Percentiles rank a stretch among this genome's conserved stretches.
Conservation (phyloP, 2,797 vertebrate species). For the Stomatorhinus walkeri region DNA sequence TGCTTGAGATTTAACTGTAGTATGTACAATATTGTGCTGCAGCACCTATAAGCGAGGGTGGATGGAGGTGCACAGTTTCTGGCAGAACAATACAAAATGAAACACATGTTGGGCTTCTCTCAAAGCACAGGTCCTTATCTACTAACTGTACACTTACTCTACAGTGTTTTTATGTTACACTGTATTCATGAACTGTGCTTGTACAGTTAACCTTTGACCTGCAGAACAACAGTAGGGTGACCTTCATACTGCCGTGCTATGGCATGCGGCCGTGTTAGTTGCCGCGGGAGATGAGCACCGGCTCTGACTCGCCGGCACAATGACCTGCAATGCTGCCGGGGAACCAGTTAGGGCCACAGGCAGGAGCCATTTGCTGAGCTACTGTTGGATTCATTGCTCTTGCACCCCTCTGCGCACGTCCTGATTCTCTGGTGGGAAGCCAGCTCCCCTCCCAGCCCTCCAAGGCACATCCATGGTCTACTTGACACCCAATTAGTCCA, state of each 20-base stretch:
- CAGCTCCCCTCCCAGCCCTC: not conserved
- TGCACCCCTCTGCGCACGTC: not conserved
- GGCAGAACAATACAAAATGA: not conserved
- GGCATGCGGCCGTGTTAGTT: not conserved
- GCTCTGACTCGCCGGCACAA: not conserved
- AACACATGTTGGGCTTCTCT: not conserved
- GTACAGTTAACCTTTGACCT: constrained; percentile 3
- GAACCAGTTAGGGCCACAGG: not conserved
- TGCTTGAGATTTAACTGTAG: not conserved
- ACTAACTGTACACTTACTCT: not conserved
- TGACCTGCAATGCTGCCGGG: not conserved
- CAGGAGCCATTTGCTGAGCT: not conserved
- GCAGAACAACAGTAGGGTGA: not conserved
- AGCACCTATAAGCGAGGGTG: not conserved
- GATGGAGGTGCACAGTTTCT: not conserved
- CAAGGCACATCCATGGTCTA: not conserved
- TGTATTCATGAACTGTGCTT: not conserved
- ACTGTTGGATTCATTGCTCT: not conserved
- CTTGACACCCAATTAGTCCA: not conserved
- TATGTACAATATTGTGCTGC: not conserved
- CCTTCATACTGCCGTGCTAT: not conserved
- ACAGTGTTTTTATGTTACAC: not conserved
- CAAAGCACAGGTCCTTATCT: not conserved
- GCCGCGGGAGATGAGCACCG: not conserved
- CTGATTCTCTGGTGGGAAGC: not conserved